phyloP scores from a whole-genome alignment of 2,888 invertebrate genomes.

The Ypsolopha sequella region DNA sequence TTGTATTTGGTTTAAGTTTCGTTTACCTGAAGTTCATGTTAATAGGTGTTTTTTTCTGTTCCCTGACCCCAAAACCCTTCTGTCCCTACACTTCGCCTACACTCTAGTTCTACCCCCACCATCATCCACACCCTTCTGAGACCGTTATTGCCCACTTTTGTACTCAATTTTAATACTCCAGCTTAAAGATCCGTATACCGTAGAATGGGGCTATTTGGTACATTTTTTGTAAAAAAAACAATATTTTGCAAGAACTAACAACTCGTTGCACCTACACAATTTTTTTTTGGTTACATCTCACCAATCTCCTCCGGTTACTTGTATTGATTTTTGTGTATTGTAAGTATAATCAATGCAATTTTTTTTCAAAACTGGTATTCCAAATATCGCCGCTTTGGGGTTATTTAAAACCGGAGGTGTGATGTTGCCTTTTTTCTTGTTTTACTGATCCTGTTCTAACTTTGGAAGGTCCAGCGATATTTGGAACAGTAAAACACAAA shows the following conservation, averaged over 20 bases:
- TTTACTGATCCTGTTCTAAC: not conserved
- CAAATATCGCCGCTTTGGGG: not conserved
- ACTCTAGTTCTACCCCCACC: no score
- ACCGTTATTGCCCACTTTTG: no score
- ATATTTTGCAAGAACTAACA: not conserved
- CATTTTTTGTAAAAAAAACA: not conserved
- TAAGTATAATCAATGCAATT: not conserved
- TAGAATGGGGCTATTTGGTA: not conserved
- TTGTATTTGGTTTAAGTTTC: no score
- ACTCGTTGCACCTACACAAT: not conserved
- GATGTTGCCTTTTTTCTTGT: not conserved
- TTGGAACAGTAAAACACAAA: not conserved
- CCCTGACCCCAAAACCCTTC: no score
- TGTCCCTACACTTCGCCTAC: no score
- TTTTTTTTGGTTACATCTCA: not conserved
- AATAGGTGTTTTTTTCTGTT: no score
- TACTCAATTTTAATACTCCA: no score
- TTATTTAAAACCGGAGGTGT: not conserved
- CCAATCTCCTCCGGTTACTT: not conserved
- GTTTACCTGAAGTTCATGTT: no score
- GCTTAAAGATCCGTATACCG: no score
- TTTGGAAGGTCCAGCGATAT: not conserved
- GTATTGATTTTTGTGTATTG: not conserved
- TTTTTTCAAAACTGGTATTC: not conserved
- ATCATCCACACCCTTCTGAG: no score